Evolutionary conservation across 2,888 invertebrate species (phyloP).

Genomic region (Drosophila prolongata): DNA sequence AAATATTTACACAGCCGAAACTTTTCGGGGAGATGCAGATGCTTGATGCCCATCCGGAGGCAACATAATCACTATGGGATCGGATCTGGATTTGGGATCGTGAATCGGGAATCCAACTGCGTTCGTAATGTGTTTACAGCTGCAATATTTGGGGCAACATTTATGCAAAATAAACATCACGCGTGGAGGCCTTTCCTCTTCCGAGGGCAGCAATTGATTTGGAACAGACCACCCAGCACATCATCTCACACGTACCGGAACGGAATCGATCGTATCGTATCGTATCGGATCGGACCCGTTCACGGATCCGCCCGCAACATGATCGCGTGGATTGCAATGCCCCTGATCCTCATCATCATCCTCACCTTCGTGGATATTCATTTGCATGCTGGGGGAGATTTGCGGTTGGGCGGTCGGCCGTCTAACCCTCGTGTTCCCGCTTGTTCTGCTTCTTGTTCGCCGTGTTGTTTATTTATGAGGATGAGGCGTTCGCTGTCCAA

Average conservation of each 20-base stretch:
- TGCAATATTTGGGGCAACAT: slow-evolving; percentile 81
- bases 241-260: slow-evolving; percentile 79
- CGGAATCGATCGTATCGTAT: slow-evolving; percentile 34
- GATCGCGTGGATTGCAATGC: slow-evolving; percentile 39
- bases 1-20: slow-evolving; percentile 74
- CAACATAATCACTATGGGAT: slow-evolving; percentile 46
- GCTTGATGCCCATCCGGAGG: slow-evolving; percentile 28
- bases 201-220: slow-evolving; percentile 73
- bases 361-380: slow-evolving; percentile 33
- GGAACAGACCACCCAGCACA: slow-evolving; percentile 80
- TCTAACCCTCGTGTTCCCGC: slow-evolving; percentile 71
- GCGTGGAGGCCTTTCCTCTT: slow-evolving; percentile 38
- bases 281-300: background rate
- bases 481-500: slow-evolving; percentile 37
- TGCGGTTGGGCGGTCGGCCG: slow-evolving; percentile 47
- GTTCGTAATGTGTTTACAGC: slow-evolving; percentile 75
- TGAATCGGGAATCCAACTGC: slow-evolving; percentile 35
- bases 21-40: slow-evolving; percentile 48
- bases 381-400: slow-evolving; percentile 50
- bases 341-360: background rate
- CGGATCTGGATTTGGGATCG: slow-evolving; percentile 30
- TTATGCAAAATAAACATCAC: slow-evolving; percentile 79
- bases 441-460: slow-evolving; percentile 74
- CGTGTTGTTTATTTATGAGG: slow-evolving; percentile 74
- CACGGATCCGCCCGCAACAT: slow-evolving; percentile 45